A percentile compares a stretch with the other conserved stretches of the same genome.
Evolutionary conservation across 1,140 invertebrate species (phyloP).

Genomic region (Saccostrea cuccullata): DNA sequence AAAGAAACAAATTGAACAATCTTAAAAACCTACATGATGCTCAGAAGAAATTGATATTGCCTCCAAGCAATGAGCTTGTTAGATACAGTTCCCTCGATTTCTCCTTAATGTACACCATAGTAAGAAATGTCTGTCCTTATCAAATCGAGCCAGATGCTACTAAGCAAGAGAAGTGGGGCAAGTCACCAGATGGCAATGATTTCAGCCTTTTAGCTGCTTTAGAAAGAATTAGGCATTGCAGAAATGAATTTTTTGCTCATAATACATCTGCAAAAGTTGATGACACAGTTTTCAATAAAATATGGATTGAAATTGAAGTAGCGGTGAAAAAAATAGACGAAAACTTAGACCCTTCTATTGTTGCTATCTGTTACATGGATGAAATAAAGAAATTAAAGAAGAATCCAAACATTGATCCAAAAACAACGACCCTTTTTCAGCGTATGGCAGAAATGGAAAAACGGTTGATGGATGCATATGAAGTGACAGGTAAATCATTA

Average conservation of each 20-base stretch:
- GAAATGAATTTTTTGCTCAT: slow-evolving; percentile 12
- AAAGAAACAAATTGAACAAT: background rate
- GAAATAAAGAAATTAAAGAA: background rate
- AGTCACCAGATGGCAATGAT: background rate
- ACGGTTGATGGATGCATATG: background rate
- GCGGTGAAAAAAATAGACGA: background rate
- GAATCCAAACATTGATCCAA: background rate
- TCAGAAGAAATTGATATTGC: background rate
- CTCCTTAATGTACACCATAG: background rate
- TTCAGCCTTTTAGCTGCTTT: background rate
- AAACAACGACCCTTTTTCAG: background rate
- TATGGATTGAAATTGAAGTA: background rate
- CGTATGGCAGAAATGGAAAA: background rate
- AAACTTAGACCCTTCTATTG: background rate
- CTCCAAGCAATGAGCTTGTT: background rate
- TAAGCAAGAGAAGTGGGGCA: background rate
- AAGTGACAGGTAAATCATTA: background rate
- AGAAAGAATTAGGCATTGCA: background rate
- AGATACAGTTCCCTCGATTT: background rate
- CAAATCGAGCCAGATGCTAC: background rate
- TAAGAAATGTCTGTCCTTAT: background rate
- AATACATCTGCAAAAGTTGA: background rate
- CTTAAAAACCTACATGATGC: background rate
- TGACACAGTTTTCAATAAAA: background rate
- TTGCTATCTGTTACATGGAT: background rate